Conservation (phyloP, 2,113 vertebrate species). For the Alaudala cheleensis region DNA sequence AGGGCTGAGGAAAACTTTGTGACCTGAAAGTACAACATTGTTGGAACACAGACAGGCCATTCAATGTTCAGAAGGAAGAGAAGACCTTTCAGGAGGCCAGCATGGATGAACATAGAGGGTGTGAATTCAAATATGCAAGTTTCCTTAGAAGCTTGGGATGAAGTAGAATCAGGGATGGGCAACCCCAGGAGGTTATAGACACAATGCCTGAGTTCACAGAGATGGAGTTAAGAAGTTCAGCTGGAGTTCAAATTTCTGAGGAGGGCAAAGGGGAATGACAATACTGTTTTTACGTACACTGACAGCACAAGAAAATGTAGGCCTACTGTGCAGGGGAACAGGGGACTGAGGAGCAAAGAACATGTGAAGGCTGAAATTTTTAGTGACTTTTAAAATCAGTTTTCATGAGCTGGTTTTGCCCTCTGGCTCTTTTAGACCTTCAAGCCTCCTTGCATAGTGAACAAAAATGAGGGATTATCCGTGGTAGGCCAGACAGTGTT, state of each 20-base stretch:
- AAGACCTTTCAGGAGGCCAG: not conserved
- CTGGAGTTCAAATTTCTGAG: not conserved
- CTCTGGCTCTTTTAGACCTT: not conserved
- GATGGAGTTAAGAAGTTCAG: not conserved
- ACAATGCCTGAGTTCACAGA: not conserved
- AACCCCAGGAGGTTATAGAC: not conserved
- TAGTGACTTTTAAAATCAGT: not conserved
- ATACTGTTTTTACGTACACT: not conserved
- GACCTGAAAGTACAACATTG: not conserved
- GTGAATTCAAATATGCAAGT: not conserved
- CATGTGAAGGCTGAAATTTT: not conserved
- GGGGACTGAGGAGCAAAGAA: not conserved
- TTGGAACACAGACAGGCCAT: not conserved
- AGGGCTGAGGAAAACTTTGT: not conserved
- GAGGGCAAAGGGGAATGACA: not conserved
- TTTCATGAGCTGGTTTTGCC: not conserved
- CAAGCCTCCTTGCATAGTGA: not conserved
- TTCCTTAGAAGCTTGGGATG: not conserved
- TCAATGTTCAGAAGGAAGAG: not conserved
- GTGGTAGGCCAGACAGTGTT: not conserved
- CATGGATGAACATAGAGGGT: not conserved
- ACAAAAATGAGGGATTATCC: not conserved
- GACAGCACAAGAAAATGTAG: not conserved
- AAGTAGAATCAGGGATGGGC: not conserved
- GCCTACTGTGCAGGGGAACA: not conserved